phyloP scores from a whole-genome alignment of 2,797 vertebrate species.

The Etheostoma perlongum region DNA sequence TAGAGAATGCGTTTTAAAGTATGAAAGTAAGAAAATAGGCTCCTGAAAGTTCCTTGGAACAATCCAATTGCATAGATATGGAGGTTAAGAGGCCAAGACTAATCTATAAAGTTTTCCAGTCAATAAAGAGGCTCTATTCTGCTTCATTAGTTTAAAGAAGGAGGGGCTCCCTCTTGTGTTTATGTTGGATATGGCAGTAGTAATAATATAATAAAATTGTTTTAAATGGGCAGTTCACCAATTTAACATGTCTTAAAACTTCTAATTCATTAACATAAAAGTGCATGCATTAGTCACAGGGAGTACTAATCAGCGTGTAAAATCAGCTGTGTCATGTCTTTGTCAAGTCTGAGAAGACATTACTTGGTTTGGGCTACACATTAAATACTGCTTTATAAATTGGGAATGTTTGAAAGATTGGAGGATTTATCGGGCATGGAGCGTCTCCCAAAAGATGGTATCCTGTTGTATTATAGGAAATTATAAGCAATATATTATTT shows the following conservation, averaged over 20 bases:
- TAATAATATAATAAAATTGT: background rate
- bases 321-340: background rate
- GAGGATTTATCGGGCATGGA: background rate
- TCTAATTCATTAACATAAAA: background rate
- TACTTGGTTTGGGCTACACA: no score
- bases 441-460: background rate
- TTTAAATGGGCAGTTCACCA: background rate
- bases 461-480: conserved; percentile 8
- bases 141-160: background rate
- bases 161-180: conserved; percentile 55
- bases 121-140: no score
- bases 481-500: background rate
- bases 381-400: background rate
- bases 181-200: conserved; percentile 7
- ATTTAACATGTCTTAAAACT: background rate
- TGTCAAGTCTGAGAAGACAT: background rate
- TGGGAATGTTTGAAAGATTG: background rate
- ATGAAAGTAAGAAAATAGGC: background rate
- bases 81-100: background rate
- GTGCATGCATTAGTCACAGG: background rate
- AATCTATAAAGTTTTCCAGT: no score
- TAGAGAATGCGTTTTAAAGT: background rate
- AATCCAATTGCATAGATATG: background rate
- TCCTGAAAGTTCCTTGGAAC: background rate
- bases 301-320: background rate